Conservation (phyloP, 2,113 vertebrate genomes). For the Aegotheles bennettii region DNA sequence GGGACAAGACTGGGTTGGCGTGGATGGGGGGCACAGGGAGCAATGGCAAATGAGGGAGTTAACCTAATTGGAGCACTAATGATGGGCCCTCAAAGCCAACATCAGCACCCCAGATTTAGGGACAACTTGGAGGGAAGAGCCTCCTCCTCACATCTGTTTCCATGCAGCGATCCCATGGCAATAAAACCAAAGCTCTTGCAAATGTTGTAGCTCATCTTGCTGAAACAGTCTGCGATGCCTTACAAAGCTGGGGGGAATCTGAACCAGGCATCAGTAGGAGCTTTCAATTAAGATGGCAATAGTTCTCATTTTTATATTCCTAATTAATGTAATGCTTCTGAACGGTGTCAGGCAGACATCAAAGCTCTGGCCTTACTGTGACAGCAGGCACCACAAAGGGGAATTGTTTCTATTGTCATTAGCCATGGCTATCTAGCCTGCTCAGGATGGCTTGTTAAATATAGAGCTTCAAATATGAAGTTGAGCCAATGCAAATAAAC, state of each 20-base stretch:
- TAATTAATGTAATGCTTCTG: neutral
- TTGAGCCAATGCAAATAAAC: neutral
- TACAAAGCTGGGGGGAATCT: neutral
- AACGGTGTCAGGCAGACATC: neutral
- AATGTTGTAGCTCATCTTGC: neutral
- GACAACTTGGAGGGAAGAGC: neutral
- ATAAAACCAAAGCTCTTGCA: neutral
- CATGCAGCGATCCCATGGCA: neutral
- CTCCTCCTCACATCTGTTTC: neutral
- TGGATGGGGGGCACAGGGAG: neutral
- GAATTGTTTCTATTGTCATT: neutral
- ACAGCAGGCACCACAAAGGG: neutral
- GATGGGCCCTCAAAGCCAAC: neutral
- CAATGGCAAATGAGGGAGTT: fast-evolving
- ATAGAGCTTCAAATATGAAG: neutral
- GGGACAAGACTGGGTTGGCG: fast-evolving
- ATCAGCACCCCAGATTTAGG: neutral
- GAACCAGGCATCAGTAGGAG: neutral
- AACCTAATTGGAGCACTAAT: neutral
- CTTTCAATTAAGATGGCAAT: neutral
- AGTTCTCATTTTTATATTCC: neutral
- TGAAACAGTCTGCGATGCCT: neutral
- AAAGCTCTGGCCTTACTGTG: neutral
- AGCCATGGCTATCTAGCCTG: neutral
- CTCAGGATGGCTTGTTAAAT: neutral